Percentiles rank a stretch among this genome's conserved stretches.
Conservation (phyloP, 2,113 vertebrate genomes). For the Podarcis cretensis region DNA sequence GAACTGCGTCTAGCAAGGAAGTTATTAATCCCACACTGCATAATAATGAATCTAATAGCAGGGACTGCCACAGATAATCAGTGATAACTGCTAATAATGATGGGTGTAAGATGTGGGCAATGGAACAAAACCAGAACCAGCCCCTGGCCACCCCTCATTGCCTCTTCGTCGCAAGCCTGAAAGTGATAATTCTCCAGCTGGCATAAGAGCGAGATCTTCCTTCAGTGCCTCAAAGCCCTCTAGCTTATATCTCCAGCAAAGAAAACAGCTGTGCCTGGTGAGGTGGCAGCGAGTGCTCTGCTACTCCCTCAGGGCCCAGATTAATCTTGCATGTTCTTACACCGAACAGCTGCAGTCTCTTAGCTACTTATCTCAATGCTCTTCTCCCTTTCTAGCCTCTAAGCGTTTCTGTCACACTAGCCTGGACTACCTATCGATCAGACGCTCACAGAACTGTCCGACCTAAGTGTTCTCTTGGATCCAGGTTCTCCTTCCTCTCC, state of each 20-base stretch:
- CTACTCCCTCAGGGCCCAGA: background rate
- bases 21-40: background rate
- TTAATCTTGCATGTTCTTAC: conserved; percentile 18
- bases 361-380: background rate
- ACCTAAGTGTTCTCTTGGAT: background rate
- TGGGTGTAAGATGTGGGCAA: background rate
- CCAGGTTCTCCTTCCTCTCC: no score
- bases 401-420: background rate
- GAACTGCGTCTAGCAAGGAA: background rate
- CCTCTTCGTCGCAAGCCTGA: background rate
- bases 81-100: background rate
- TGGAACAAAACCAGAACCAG: background rate
- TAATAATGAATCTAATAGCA: background rate
- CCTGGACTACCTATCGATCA: background rate
- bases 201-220: background rate
- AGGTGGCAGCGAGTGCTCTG: background rate
- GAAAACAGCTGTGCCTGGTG: conserved; percentile 13
- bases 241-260: background rate
- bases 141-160: background rate
- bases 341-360: conserved; percentile 10
- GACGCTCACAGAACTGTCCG: background rate
- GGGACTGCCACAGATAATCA: background rate
- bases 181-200: background rate
- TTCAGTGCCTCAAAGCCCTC: background rate
- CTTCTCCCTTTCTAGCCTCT: background rate